Evolutionary conservation across 2,113 vertebrate species (phyloP).

Genomic region (Chlorodrepanis virens): DNA sequence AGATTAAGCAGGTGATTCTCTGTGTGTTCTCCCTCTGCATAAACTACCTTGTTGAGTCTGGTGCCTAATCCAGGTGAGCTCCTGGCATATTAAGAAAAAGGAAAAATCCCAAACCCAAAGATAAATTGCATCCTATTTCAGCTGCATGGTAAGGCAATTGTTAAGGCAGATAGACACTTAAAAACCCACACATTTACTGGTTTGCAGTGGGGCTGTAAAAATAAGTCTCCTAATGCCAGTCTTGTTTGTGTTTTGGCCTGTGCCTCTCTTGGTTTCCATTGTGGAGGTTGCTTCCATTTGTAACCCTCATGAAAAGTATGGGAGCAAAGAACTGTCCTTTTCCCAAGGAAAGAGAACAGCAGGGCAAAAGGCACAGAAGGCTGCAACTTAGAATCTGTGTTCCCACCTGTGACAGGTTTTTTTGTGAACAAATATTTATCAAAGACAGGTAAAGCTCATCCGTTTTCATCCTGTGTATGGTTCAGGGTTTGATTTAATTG

Average conservation of each 20-base stretch:
- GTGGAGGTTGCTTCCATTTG: neutral
- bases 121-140: neutral
- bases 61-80: neutral
- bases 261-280: neutral
- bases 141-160: neutral
- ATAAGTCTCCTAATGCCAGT: neutral
- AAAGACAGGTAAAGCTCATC: neutral
- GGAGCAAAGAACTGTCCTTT: neutral
- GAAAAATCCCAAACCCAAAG: neutral
- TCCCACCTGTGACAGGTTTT: neutral
- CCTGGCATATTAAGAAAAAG: neutral
- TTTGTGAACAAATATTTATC: constrained; percentile 5
- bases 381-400: neutral
- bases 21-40: neutral
- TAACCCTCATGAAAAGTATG: neutral
- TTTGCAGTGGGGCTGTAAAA: neutral
- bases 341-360: neutral
- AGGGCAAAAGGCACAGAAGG: neutral
- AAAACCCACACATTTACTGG: neutral
- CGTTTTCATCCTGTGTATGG: neutral
- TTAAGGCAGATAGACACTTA: neutral
- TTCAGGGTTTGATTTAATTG: neutral
- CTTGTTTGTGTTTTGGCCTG: neutral
- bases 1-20: neutral
- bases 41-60: neutral